A percentile compares a stretch with the other conserved stretches of the same genome.
Evolutionary conservation across 2,797 vertebrate genomes (phyloP).

Genomic region (Apogon hyalosoma): DNA sequence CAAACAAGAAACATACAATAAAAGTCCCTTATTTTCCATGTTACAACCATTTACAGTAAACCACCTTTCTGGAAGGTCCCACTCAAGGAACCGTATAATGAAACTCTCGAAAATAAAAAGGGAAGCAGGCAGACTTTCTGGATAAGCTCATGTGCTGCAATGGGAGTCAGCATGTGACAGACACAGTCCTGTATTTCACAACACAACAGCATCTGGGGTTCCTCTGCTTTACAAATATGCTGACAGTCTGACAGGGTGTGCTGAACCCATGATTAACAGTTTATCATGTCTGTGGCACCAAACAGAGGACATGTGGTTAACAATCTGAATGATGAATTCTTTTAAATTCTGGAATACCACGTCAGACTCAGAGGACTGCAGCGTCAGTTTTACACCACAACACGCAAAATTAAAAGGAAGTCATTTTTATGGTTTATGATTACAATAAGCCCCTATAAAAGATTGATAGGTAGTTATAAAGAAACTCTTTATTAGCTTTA

Average conservation of each 20-base stretch:
- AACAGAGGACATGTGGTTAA: constrained; percentile 15
- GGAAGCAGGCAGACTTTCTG: constrained; percentile 57
- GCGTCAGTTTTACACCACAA: not conserved
- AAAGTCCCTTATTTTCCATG: not conserved
- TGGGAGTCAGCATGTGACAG: constrained; percentile 77
- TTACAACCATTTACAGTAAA: constrained; percentile 12
- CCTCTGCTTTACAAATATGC: constrained; percentile 51
- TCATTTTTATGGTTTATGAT: not conserved
- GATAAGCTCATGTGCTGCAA: constrained; percentile 30
- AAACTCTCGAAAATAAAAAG: constrained; percentile 56
- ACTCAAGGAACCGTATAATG: constrained; percentile 11
- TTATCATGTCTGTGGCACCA: constrained; percentile 26
- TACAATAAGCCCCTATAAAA: no score
- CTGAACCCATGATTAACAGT: constrained; percentile 65
- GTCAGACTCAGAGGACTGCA: not conserved
- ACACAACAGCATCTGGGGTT: constrained; percentile 56
- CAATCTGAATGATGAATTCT: not conserved
- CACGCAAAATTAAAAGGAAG: not conserved
- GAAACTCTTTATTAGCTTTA: no score
- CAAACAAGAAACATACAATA: not conserved
- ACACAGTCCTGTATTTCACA: constrained; percentile 68
- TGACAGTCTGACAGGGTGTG: constrained; percentile 47
- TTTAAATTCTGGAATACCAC: not conserved
- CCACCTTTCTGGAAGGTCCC: constrained; percentile 22
- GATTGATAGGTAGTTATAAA: no score